A percentile compares a stretch with the other conserved stretches of the same genome.
Evolutionary conservation across 2,113 vertebrate genomes (phyloP).

Genomic region (Petrocephalus zakoni): DNA sequence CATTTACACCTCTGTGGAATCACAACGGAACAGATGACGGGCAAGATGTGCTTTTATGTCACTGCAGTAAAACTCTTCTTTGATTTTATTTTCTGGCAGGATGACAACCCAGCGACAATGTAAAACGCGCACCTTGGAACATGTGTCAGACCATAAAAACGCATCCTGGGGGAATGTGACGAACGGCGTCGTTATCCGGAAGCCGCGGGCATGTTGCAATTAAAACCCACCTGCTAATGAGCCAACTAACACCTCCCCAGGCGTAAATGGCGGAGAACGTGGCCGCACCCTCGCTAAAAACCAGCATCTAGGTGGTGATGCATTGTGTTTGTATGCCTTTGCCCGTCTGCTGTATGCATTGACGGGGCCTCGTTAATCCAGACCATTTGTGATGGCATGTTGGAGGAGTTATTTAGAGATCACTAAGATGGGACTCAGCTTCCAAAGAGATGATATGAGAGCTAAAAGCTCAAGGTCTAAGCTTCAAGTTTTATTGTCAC

Average conservation of each 20-base stretch:
- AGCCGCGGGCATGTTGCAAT: neutral
- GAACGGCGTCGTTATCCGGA: neutral
- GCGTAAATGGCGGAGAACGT: neutral
- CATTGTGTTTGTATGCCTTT: neutral
- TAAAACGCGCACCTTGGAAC: neutral
- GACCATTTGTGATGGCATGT: neutral
- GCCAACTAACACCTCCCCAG: neutral
- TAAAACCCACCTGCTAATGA: conserved; percentile 4
- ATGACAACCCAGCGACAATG: neutral
- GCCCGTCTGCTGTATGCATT: neutral
- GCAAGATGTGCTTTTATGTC: neutral
- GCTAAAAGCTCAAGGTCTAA: neutral
- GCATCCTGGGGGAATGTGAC: neutral
- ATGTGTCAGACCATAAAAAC: neutral
- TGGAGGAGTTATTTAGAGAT: neutral
- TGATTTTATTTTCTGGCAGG: neutral
- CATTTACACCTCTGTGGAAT: neutral
- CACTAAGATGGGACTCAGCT: neutral
- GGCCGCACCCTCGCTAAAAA: neutral
- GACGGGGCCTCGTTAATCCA: neutral
- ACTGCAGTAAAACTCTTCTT: neutral
- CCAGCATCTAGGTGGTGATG: neutral
- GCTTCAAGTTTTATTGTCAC: neutral
- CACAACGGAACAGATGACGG: neutral
- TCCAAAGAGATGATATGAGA: neutral